Percentiles rank a stretch among this genome's conserved stretches.
Conservation (phyloP, 1,140 invertebrate genomes). For the Drosophila rufa region DNA sequence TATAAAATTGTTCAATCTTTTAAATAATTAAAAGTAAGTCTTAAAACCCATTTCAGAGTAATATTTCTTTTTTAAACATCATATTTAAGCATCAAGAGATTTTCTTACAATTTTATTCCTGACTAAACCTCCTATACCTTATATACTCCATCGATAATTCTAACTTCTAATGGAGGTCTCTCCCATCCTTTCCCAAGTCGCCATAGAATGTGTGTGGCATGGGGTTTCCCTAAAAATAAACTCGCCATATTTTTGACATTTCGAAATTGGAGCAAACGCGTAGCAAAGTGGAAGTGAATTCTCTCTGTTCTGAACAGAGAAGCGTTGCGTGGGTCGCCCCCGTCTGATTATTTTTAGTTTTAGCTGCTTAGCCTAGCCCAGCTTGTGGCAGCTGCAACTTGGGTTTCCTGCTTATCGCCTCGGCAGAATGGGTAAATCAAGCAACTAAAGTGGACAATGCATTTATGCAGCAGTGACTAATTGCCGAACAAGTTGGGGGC, state of each 20-base stretch:
- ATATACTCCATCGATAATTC: neutral
- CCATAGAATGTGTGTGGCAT: constrained; percentile 21
- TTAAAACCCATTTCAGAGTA: neutral
- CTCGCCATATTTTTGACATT: constrained; percentile 58
- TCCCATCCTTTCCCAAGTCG: constrained; percentile 6
- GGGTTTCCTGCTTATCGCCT: constrained; percentile 12
- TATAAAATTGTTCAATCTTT: neutral
- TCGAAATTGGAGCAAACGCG: constrained; percentile 70
- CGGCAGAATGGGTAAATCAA: constrained; percentile 19
- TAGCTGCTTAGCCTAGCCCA: neutral
- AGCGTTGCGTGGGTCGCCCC: constrained; percentile 73
- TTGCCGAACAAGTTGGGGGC: constrained; percentile 58
- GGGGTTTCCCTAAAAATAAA: constrained; percentile 43
- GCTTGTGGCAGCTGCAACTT: constrained; percentile 10
- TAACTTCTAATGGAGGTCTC: constrained; percentile 23
- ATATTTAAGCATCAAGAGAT: neutral
- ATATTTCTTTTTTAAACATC: neutral
- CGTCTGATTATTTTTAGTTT: constrained; percentile 58
- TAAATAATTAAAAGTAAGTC: neutral
- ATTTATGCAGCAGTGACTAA: constrained; percentile 59
- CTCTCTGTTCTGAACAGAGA: neutral
- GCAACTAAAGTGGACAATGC: constrained; percentile 22
- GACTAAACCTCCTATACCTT: too few relatives aligned
- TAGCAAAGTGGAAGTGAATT: constrained; percentile 11
- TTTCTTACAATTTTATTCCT: too few relatives aligned